Conservation (phyloP, 2,888 invertebrate species). For the Anticlea derivata region DNA sequence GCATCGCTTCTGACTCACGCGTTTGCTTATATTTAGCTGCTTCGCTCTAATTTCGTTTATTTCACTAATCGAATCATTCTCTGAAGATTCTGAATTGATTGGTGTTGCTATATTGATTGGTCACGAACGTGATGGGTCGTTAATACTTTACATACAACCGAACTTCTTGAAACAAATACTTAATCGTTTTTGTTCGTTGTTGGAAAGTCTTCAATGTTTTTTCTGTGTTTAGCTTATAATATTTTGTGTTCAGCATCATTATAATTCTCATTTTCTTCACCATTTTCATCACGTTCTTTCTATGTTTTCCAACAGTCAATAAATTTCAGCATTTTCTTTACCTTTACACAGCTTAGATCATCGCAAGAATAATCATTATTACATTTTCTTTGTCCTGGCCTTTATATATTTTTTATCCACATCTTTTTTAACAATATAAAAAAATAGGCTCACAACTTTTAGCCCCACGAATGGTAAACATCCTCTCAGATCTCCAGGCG, state of each 20-base stretch:
- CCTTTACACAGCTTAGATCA: too few species aligned
- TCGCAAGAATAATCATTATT: too few species aligned
- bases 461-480: too few species aligned
- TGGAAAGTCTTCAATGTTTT: not conserved
- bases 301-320: too few species aligned
- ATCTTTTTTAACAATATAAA: too few species aligned
- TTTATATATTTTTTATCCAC: too few species aligned
- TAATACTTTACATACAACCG: too few species aligned
- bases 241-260: slow-evolving; percentile 1
- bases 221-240: slow-evolving; percentile 8
- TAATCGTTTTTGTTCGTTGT: not conserved
- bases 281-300: not conserved
- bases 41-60: slow-evolving; percentile 66
- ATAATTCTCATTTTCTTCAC: not conserved
- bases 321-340: too few species aligned
- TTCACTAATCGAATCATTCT: slow-evolving; percentile 56
- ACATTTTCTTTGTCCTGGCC: too few species aligned
- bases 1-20: slow-evolving; percentile 73
- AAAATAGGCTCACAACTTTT: too few species aligned
- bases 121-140: not conserved
- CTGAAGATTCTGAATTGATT: slow-evolving; percentile 5
- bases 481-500: too few species aligned
- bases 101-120: slow-evolving; percentile 3
- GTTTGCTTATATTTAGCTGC: slow-evolving; percentile 73
- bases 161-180: too few species aligned